phyloP scores from a whole-genome alignment of 2,797 vertebrate species.

The Hypotaenidia philippensis region DNA sequence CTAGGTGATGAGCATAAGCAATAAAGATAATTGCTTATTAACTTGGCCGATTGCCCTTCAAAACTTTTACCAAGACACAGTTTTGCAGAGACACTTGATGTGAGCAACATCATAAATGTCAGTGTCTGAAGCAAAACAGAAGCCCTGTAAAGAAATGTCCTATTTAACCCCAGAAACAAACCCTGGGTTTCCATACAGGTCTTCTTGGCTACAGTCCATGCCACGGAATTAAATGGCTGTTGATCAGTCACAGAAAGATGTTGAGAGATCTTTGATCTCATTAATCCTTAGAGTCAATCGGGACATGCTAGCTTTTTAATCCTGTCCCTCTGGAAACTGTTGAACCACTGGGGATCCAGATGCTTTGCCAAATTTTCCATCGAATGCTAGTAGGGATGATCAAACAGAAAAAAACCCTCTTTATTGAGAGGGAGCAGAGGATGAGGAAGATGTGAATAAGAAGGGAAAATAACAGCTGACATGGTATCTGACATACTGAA shows the following conservation, averaged over 20 bases:
- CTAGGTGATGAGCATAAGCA: accelerated
- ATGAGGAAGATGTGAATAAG: neutral
- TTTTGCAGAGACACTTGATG: neutral
- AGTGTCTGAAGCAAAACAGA: neutral
- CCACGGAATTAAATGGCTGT: conserved; percentile 44
- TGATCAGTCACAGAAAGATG: conserved; percentile 49
- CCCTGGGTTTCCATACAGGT: neutral
- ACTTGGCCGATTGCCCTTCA: neutral
- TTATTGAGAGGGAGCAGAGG: neutral
- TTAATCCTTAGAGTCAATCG: conserved; percentile 81
- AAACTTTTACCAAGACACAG: neutral
- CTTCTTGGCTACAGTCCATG: neutral
- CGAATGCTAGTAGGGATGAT: conserved; percentile 10
- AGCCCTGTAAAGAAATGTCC: neutral
- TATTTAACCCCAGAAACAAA: neutral
- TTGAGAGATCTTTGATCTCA: conserved; percentile 61
- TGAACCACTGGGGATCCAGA: conserved; percentile 60
- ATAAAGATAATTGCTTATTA: neutral
- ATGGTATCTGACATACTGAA: neutral
- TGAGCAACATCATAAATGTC: neutral
- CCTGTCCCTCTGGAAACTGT: conserved; percentile 67
- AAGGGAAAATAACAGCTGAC: neutral
- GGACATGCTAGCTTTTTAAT: conserved; percentile 82
- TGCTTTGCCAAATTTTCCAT: conserved; percentile 69
- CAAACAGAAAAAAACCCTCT: neutral